Base-by-base conservation (phyloP, 2,888 invertebrate genomes). In the Harpalus rubripes region DNA sequence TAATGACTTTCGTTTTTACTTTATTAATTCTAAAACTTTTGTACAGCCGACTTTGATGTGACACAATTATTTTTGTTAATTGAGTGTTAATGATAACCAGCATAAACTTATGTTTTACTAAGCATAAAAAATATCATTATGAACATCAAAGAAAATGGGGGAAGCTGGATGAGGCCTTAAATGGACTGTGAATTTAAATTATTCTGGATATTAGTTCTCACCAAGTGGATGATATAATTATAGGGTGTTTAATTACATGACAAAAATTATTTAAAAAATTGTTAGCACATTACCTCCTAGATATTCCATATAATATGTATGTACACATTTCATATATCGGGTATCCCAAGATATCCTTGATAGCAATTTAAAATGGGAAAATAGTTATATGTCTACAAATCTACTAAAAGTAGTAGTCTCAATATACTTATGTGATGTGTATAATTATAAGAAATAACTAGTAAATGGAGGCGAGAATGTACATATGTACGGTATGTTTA, bases 51-150 rank as follows among this genome's bases (percentile, higher is more conserved):
- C 68, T 39, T 39, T 68, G 68, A 39, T 32, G 68, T 68, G 68
- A 32, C 15, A 68, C 68, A 68, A 68, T 68, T 68, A 68, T 68
- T 39, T 39, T 68, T 15, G 39, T 68, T 68, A 68, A 68, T 68
- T 26, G 68, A 68, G 68, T 39, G 68, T 26, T 68, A 68, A 68
- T 68, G 68, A 68, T 68, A 68, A 68, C 68, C 68, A 68, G 68
- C 68, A 68, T 68, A 12, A 68, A 68, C 32, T 68, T 39, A 68
- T 26, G 22, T 39, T 68, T 68, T 68, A 68, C 10, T 15, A 39
- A 68, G 68, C 68, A 63, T 5, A 68, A 68, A 68, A 68, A 39
- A 68, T 39, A n/a, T 39, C 26, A 68, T 68, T 68, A 68, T 22
- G 15, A 68, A 39, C 68, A n/a, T 68, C 32, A 68, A 39, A 68